phyloP scores from a whole-genome alignment of 1,140 invertebrate species.

The Zaprionus nigranus region DNA sequence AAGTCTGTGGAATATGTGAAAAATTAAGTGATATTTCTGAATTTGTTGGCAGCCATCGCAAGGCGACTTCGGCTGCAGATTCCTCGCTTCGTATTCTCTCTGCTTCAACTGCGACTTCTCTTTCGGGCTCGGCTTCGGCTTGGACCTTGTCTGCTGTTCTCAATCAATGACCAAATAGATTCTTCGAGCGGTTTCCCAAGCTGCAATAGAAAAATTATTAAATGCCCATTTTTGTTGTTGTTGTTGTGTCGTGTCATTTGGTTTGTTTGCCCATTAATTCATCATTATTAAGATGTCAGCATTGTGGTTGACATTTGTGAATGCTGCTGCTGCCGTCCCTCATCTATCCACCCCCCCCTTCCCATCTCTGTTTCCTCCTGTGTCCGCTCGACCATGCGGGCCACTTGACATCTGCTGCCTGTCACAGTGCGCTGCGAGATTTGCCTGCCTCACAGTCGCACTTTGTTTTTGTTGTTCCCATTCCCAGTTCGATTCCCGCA shows the following conservation, averaged over 20 bases:
- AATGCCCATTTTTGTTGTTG: conserved; percentile 63
- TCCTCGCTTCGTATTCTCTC: neutral
- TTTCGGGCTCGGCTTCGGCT: neutral
- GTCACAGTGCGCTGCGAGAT: conserved; percentile 59
- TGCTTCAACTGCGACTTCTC: neutral
- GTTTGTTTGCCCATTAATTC: conserved; percentile 81
- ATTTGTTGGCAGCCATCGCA: conserved; percentile 76
- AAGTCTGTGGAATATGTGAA: conserved; percentile 62
- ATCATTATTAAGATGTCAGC: conserved; percentile 83
- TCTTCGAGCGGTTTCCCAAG: conserved; percentile 49
- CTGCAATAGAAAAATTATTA: conserved; percentile 76
- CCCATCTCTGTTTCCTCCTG: conserved; percentile 1
- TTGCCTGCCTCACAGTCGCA: conserved; percentile 32
- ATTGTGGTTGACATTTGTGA: conserved; percentile 78
- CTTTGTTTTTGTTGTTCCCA: conserved; percentile 20
- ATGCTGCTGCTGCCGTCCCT: conserved; percentile 32
- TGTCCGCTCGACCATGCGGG: conserved; percentile 58
- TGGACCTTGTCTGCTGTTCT: conserved; percentile 57
- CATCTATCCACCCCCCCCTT: neutral
- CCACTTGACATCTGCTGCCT: conserved; percentile 79
- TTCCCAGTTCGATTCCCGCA: neutral
- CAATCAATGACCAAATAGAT: conserved; percentile 73
- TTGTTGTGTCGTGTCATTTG: conserved; percentile 52
- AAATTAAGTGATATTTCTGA: conserved; percentile 83
- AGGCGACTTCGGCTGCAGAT: conserved; percentile 2